Percentiles rank a stretch among this genome's conserved stretches.
Evolutionary conservation across 2,113 vertebrate genomes (phyloP).

Genomic region (Acanthochromis polyacanthus): DNA sequence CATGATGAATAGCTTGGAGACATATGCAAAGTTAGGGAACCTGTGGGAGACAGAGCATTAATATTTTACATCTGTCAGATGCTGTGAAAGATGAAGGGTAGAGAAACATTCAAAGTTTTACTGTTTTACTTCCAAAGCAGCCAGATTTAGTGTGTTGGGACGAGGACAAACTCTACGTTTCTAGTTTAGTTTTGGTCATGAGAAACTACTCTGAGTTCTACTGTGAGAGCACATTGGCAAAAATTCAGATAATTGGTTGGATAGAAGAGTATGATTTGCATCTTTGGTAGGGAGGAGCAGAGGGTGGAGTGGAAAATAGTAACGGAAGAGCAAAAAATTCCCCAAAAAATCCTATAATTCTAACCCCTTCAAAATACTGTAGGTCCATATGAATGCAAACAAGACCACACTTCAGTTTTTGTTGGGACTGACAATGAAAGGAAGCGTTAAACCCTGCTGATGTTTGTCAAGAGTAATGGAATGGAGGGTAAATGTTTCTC

Average conservation of each 20-base stretch:
- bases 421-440: not conserved
- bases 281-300: conserved; percentile 18
- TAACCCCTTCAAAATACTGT: too few relatives aligned
- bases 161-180: not conserved
- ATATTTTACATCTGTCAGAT: conserved; percentile 22
- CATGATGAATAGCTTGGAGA: not conserved
- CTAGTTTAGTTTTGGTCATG: conserved; percentile 14
- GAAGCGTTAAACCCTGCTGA: conserved; percentile 4
- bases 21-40: not conserved
- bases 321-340: conserved; percentile 10
- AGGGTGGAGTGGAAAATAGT: not conserved
- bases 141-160: conserved; percentile 24
- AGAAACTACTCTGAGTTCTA: conserved; percentile 8
- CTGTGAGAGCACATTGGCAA: conserved; percentile 24
- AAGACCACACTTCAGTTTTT: too few relatives aligned
- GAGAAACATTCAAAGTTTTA: not conserved
- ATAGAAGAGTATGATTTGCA: conserved; percentile 53
- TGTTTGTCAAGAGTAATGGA: not conserved
- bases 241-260: conserved; percentile 8
- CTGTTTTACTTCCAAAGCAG: conserved; percentile 8
- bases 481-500: not conserved
- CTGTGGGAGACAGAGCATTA: not conserved
- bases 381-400: too few relatives aligned
- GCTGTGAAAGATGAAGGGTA: not conserved
- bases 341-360: not conserved